Percentiles rank a stretch among this genome's conserved stretches.
These are phyloP conservation scores for Drosophila nikananu DNA, from an alignment of 1,140 invertebrate genomes.

Conservation along the genomic window DNA sequence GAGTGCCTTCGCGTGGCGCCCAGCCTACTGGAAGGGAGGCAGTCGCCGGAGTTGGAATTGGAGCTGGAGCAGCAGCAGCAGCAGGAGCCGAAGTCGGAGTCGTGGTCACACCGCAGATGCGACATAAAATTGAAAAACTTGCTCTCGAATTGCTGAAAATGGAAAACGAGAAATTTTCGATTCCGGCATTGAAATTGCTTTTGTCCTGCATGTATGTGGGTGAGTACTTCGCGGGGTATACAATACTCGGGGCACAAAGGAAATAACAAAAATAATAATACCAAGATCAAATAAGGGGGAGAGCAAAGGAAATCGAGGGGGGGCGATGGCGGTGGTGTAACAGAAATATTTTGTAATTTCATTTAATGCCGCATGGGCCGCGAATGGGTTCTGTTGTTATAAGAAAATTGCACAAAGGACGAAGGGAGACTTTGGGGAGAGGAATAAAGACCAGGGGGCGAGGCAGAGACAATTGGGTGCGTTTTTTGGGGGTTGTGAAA, in stretches of 20 bases:
- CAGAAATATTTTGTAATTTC: conserved; percentile 70
- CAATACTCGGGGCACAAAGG: conserved; percentile 11
- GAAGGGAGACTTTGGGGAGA: neutral
- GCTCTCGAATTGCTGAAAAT: conserved; percentile 90
- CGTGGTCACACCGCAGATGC: conserved; percentile 85
- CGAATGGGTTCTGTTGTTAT: conserved; percentile 42
- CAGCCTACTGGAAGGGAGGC: conserved; percentile 46
- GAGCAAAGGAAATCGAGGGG: conserved; percentile 1
- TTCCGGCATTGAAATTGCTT: conserved; percentile 91
- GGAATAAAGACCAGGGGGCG: neutral
- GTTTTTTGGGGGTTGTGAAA: conserved; percentile 2
- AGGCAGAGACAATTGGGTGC: conserved; percentile 20
- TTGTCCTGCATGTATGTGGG: conserved; percentile 93
- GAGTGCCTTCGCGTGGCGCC: conserved; percentile 30
- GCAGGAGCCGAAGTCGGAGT: conserved; percentile 27
- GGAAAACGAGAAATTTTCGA: conserved; percentile 88
- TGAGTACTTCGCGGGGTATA: conserved; percentile 66
- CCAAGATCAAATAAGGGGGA: conserved; percentile 40
- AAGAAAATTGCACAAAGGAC: conserved; percentile 34
- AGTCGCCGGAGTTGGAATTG: conserved; percentile 5
- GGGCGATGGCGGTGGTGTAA: neutral
- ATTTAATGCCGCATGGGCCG: conserved; percentile 54
- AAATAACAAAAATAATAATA: conserved; percentile 44
- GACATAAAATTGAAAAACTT: conserved; percentile 90
- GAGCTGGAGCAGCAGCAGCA: neutral